phyloP scores from a whole-genome alignment of 53 echinoderm and acorn worm species.

The Zoroaster sp. region DNA sequence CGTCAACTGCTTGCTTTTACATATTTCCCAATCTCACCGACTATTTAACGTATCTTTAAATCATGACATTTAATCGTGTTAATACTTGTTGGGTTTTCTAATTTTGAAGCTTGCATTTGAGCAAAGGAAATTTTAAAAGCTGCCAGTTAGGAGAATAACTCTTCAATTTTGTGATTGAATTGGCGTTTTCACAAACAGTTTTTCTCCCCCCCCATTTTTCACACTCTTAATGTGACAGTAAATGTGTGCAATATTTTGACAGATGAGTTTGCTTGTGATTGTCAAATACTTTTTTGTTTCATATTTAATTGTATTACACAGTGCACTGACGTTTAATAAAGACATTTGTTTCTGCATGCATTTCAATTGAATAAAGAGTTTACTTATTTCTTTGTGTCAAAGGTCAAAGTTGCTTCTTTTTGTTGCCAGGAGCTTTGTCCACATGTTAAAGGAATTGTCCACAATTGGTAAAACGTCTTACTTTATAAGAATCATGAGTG shows the following conservation, averaged over 20 bases:
- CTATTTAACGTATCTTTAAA: neutral
- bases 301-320: neutral
- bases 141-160: too few relatives aligned
- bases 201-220: neutral
- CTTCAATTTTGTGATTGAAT: neutral
- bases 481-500: too few relatives aligned
- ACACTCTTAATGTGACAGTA: conserved; percentile 13
- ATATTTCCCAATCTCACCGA: neutral
- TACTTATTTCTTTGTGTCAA: neutral
- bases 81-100: too few relatives aligned
- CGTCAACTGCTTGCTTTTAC: neutral
- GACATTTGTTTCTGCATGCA: conserved; percentile 45
- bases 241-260: conserved; percentile 57
- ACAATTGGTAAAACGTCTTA: too few relatives aligned
- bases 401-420: too few relatives aligned
- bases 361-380: neutral
- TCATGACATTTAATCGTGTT: neutral
- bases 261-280: conserved; percentile 1
- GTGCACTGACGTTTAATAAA: conserved; percentile 49
- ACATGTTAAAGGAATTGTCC: too few relatives aligned
- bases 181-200: neutral
- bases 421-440: too few relatives aligned
- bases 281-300: conserved; percentile 14
- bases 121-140: neutral
- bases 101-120: too few relatives aligned